Evolutionary conservation across 2,888 invertebrate genomes (phyloP), one percentile per base, ranked within the genome.

Genomic region (Trissoscelio sp.): DNA sequence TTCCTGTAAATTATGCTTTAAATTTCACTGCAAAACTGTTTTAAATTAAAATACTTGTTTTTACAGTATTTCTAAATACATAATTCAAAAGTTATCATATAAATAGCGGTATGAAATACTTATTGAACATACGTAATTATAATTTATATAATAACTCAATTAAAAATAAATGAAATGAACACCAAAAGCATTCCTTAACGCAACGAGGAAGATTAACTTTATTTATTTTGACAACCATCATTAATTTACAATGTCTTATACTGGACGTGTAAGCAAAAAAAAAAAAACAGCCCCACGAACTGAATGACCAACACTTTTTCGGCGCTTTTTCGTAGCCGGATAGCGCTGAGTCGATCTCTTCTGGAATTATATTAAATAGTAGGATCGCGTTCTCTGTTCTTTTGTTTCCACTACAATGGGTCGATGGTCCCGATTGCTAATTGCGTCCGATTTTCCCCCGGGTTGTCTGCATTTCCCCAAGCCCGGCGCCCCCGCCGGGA

Each of bases 371-470:
- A 46, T 46, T 67, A 53, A 42, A 31, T 9, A 57, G 37, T 28
- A 39, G 60, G 31, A 72, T 64, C 64, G 39, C 44, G 31, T 64
- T 72, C 70, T 57, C 46, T 37, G 28, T 51, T 70, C 58, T 74
- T 70, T 80, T 75, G 74, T 70, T 42, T 58, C 57, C 22, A 16
- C 16, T 37, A 77, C 75, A 77, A 62, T 55, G 51, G 66, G 77
- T 81, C 77, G 70, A 77, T 75, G 75, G 62, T 69, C 80, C 28
- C 66, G 62, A 70, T 80, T 70, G 80, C 64, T 70, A 70, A 80
- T 77, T 81, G 53, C 72, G 57, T 72, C 72, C 60, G 81, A 75
- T 81, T 81, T 81, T 77, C 70, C 64, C 73, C 73, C 55, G 48
- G 51, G 18, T 66, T 64, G 42, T 66, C 28, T 57, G 66, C 28